Evolutionary conservation across 2,888 invertebrate genomes (phyloP).

Genomic region (Trachelus iudaicus): DNA sequence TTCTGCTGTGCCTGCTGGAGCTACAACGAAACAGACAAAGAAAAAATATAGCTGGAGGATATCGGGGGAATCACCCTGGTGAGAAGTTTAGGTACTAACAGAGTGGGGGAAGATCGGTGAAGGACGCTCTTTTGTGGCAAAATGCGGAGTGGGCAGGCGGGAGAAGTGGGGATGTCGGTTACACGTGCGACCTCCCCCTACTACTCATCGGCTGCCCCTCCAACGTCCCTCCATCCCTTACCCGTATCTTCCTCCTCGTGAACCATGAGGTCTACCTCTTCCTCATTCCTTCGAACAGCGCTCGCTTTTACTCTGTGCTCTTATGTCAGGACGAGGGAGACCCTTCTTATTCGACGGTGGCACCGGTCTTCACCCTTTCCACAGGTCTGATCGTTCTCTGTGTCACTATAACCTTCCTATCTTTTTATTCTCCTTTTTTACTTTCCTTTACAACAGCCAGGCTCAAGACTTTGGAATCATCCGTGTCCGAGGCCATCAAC

Average conservation of each 20-base stretch:
- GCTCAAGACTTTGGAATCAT: not conserved
- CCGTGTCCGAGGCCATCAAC: not conserved
- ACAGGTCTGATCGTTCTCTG: slow-evolving; percentile 1
- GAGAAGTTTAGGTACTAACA: slow-evolving; percentile 13
- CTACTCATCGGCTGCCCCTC: not conserved
- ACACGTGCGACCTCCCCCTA: slow-evolving; percentile 35
- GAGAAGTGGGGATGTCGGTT: slow-evolving; percentile 32
- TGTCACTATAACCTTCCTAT: not conserved
- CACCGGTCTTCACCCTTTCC: not conserved
- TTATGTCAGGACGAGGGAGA: not conserved
- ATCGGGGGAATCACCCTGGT: slow-evolving; percentile 1
- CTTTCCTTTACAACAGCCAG: not conserved
- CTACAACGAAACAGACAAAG: not conserved
- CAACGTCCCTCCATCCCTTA: not conserved
- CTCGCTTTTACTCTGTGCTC: not conserved
- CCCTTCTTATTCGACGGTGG: not conserved
- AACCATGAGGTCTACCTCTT: not conserved
- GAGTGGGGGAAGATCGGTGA: slow-evolving; percentile 35
- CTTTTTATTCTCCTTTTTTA: not conserved
- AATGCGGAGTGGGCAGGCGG: slow-evolving; percentile 13
- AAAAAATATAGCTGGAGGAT: not conserved
- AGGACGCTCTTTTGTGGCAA: slow-evolving; percentile 39
- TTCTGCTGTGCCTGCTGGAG: not conserved
- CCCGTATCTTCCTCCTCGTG: not conserved
- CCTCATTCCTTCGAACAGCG: not conserved